Evolutionary conservation across 2,113 vertebrate genomes (phyloP).

Genomic region (Carettochelys insculpta): DNA sequence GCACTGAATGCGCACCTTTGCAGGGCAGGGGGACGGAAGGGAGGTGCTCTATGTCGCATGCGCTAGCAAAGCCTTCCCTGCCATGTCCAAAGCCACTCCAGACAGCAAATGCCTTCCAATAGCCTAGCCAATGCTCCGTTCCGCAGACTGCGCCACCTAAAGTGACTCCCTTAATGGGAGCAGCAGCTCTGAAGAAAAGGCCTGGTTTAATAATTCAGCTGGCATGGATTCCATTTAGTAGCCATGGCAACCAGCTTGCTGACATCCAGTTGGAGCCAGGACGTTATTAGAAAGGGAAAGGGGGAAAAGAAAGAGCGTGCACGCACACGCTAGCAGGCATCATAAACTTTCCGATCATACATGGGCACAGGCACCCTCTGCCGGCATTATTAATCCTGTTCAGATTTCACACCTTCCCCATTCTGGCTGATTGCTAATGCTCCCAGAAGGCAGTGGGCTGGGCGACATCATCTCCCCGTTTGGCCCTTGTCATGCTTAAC

Average conservation of each 20-base stretch:
- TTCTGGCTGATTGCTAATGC: neutral
- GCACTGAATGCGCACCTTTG: too few species aligned
- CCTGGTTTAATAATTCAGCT: constrained; percentile 73
- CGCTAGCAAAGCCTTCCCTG: neutral
- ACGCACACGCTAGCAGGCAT: neutral
- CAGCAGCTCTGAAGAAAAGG: constrained; percentile 67
- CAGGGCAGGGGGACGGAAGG: neutral
- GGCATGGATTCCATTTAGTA: constrained; percentile 72
- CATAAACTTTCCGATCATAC: neutral
- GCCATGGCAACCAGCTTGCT: constrained; percentile 71
- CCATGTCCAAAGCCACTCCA: neutral
- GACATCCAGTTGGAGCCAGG: constrained; percentile 64
- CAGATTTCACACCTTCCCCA: neutral
- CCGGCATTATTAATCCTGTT: neutral
- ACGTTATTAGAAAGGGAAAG: constrained; percentile 38
- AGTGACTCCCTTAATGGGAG: constrained; percentile 44
- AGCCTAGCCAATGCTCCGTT: neutral
- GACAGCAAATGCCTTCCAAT: neutral
- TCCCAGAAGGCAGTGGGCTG: neutral
- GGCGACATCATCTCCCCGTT: neutral
- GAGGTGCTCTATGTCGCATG: neutral
- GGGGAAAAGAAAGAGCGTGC: neutral
- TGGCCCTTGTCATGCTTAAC: neutral
- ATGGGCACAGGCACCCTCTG: neutral
- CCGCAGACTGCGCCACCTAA: neutral